Base-by-base conservation (phyloP, 2,888 invertebrate species). In the Amblyteles armatorius region DNA sequence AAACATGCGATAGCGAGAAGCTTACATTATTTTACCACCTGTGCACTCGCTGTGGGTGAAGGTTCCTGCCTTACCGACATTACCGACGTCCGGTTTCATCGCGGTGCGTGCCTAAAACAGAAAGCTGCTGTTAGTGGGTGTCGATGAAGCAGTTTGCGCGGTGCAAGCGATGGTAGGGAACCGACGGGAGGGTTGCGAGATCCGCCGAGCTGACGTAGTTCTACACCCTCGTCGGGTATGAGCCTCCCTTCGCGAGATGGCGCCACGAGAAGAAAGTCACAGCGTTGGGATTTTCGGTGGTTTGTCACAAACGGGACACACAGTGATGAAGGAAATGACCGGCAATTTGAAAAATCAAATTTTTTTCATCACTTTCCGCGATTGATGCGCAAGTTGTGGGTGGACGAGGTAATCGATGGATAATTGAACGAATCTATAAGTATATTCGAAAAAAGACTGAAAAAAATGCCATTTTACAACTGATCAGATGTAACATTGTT, bases 241-340 rank as follows among this genome's bases (percentile, higher is more conserved):
- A 83, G 50, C 88, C 22, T 85, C 88, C 88, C 88, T 76, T 74
- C 48, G 52, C 19, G 33, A 89, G 90, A 81, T 87, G 88, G 86
- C 88, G 80, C 76, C 22, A 29, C 36, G 2, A 1, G 11, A 52
- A 29, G n/a, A 3, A 22, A 65, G 19, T n/a, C 13, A n/a, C 19
- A 16, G 16, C 19, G 5, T 16, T 33, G 3, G 16, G 9, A 19
- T 33, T n/a, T 52, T 33, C 22, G 26, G 7, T 5, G 4, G 26
- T 69, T 36, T 6, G 50, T 13, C n/a, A 3, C 29, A 65, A 36
- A 5, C 19, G 4, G 9, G 2, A 67, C 19, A 7, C 22, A n/a
- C 40, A 11, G 40, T 40, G 40, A 40, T 11, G 11, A 16, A 48
- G 16, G 5, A 60, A 29, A 40, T 76, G n/a, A n/a, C 11, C 40